Evolutionary conservation across 1,140 invertebrate genomes (phyloP).

Genomic region (Bombus cullumanus): DNA sequence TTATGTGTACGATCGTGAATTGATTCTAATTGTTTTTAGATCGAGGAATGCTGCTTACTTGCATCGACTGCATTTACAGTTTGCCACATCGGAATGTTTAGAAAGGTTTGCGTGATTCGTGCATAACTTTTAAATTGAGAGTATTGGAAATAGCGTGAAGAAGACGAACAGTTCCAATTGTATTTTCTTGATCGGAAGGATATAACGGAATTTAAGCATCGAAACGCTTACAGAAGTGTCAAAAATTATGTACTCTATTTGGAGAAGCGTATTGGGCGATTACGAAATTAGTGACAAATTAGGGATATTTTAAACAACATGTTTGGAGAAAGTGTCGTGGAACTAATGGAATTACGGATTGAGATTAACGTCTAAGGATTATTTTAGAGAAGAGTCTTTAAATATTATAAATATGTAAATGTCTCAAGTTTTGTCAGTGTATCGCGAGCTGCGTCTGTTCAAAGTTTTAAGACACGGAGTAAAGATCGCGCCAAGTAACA

Average conservation of each 20-base stretch:
- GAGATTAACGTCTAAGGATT: not conserved
- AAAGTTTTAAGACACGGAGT: not conserved
- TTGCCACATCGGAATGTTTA: not conserved
- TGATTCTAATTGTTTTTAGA: not conserved
- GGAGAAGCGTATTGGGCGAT: no score
- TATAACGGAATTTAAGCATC: not conserved
- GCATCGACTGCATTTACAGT: no score
- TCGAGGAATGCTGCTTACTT: not conserved
- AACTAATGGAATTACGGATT: not conserved
- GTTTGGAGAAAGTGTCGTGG: not conserved
- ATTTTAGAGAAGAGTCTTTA: not conserved
- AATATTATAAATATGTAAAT: no score
- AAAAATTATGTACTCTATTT: no score
- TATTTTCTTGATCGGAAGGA: not conserved
- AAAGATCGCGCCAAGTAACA: not conserved
- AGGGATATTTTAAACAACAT: no score
- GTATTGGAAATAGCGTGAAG: not conserved
- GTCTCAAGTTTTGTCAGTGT: no score
- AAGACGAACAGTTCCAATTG: not conserved
- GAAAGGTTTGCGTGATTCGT: not conserved
- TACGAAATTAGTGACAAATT: not conserved
- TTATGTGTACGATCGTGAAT: not conserved
- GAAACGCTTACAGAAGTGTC: no score
- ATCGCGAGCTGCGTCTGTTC: not conserved
- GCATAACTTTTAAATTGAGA: not conserved